A percentile compares a stretch with the other conserved stretches of the same genome.
These are phyloP conservation scores for Colaptes auratus DNA, from an alignment of 2,113 vertebrate species.

Conservation along the genomic window DNA sequence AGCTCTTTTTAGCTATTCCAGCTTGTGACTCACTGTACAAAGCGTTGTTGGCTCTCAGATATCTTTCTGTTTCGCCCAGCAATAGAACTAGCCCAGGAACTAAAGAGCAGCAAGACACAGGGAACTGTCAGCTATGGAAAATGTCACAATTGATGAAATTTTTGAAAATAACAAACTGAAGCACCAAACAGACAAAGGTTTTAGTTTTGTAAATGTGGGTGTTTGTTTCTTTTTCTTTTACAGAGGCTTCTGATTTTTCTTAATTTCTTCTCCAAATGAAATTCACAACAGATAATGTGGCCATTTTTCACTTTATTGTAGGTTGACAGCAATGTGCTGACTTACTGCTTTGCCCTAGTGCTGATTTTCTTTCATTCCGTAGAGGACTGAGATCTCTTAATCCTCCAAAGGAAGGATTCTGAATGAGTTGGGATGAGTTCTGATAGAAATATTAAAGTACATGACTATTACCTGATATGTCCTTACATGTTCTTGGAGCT, in stretches of 20 bases:
- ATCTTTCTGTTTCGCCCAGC: neutral
- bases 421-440: neutral
- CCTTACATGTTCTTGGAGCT: constrained; percentile 4
- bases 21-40: constrained; percentile 21
- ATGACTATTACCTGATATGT: neutral
- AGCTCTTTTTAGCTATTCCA: constrained; percentile 22
- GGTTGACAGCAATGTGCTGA: neutral
- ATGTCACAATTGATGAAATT: neutral
- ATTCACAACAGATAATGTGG: neutral
- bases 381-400: neutral
- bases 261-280: neutral
- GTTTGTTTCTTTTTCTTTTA: neutral
- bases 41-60: neutral
- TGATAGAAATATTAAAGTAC: neutral
- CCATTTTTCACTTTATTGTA: neutral
- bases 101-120: neutral
- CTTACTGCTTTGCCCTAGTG: neutral
- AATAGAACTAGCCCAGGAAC: neutral
- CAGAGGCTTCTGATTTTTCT: neutral
- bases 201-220: neutral
- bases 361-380: neutral
- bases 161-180: neutral
- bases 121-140: neutral
- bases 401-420: neutral
- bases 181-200: neutral